A percentile compares a stretch with the other conserved stretches of the same genome.
phyloP scores from a whole-genome alignment of 2,888 invertebrate species.

The Plebejus argus region DNA sequence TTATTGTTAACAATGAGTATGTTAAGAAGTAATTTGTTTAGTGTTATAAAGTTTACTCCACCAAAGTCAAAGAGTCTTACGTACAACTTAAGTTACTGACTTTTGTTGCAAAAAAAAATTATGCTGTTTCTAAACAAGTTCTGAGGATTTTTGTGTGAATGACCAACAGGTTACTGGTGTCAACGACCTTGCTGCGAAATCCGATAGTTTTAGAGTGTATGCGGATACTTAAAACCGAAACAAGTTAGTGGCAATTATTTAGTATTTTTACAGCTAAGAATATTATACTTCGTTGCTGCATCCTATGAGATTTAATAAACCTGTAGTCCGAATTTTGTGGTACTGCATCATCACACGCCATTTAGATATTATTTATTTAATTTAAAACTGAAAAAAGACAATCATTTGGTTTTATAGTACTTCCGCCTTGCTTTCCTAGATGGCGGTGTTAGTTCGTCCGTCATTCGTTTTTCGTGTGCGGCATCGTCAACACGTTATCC shows the following conservation, averaged over 20 bases:
- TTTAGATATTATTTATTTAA: too few species aligned
- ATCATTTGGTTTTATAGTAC: too few species aligned
- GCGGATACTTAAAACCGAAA: not conserved
- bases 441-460: too few species aligned
- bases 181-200: not conserved
- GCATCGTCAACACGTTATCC: too few species aligned
- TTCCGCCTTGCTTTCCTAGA: too few species aligned
- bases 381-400: too few species aligned
- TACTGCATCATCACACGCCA: too few species aligned
- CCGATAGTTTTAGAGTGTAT: not conserved
- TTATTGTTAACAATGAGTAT: not conserved
- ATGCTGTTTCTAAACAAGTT: not conserved
- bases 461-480: too few species aligned
- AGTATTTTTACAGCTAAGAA: not conserved
- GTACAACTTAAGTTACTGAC: not conserved
- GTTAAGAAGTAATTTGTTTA: not conserved
- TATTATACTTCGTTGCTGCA: too few species aligned
- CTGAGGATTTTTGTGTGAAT: constrained; percentile 10
- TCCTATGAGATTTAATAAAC: too few species aligned
- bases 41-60: not conserved
- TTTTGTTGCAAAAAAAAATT: not conserved
- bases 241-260: not conserved
- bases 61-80: not conserved
- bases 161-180: not conserved
- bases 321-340: too few species aligned